Evolutionary conservation across 2,113 vertebrate species (phyloP), one percentile per base, ranked within the genome.

Genomic region (Protomyctophum bolini): DNA sequence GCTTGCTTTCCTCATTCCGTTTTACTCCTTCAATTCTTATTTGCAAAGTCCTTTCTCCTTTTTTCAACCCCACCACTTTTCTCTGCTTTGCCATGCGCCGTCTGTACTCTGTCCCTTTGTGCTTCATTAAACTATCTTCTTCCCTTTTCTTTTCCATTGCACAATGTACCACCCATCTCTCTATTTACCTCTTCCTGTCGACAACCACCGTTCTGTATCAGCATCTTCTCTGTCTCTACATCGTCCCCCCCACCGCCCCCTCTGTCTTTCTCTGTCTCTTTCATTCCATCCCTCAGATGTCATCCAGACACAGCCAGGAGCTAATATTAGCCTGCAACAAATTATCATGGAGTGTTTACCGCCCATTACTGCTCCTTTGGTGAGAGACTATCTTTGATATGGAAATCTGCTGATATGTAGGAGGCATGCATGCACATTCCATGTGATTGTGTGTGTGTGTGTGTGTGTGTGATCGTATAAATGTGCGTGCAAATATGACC

Each of bases 281-380:
- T 14, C 46, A 12, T 4, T 29, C 76, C 78, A 66, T 83, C 81
- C 87, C 86, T 87, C 45, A 82, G 72, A 86, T 87, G 77, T 71
- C 83, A 84, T 73, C 70, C 55, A 73, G 63, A 67, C 69, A 82
- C 71, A 77, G 66, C 88, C 79, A 64, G 57, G 28, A 83, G 80
- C 89, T 89, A 89, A 91, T 83, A 89, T 86, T 83, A 90, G 83
- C 73, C 65, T 64, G 81, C 87, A 89, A 82, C 83, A 90, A 86
- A 78, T 92, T 84, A 83, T 81, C 84, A 87, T 48, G 73, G 75
- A 78, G 79, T 81, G 88, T 91, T 92, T 89, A 76, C 6, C 66
- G 41, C 73, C 75, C 77, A 84, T 83, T 85, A 87, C 56, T 72
- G 81, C 68, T 81, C 76, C 79, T 86, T 82, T 81, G 68, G 73